Evolutionary conservation across 2,113 vertebrate genomes (phyloP), one percentile per base, ranked within the genome.

Genomic region (Halichoerus grypus): DNA sequence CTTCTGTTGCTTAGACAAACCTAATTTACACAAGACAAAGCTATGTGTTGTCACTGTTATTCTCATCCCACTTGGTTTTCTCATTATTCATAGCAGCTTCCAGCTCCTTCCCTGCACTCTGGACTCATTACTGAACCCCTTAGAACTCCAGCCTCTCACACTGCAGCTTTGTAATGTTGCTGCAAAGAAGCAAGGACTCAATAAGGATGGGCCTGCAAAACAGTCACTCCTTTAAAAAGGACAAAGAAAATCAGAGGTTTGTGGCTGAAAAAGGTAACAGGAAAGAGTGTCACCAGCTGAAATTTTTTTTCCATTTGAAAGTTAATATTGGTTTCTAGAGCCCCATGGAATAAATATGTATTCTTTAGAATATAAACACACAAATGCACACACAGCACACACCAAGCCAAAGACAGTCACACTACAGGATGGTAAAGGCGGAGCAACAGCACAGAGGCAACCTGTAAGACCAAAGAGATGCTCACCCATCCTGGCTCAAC

Each of bases 1-100:
- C 91, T 98, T 97, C 97, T 91, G 93, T 98, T 98, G 98, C 97
- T 98, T 96, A 93, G 95, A 97, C 97, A 98, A 98, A 71, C 94
- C 94, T 98, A 96, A 98, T 95, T 98, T 98, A 61, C 13, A 53
- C 97, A 94, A 98, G 95, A 95, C 92, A 97, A 98, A 98, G 65
- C 89, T 97, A 69, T 98, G 97, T 98, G 94, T 98, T 98, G 97
- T 98, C 97, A 97, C 97, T 92, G 95, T 61, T 90, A 93, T 97
- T 97, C 79, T 96, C 90, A 67, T 95, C 93, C 72, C 26, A 0
- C 77, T 97, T 98, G 97, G 55, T 96, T 98, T 99, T 98, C 94
- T 98, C 97, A 76, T 97, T 98, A 95, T 87, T 95, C 69, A 63
- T 85, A 97, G 97, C 31, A 91, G 10, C 86, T 97, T 96, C 97